These are phyloP conservation scores for Argya squamiceps DNA, from an alignment of 2,797 vertebrate species.

Conservation along the genomic window DNA sequence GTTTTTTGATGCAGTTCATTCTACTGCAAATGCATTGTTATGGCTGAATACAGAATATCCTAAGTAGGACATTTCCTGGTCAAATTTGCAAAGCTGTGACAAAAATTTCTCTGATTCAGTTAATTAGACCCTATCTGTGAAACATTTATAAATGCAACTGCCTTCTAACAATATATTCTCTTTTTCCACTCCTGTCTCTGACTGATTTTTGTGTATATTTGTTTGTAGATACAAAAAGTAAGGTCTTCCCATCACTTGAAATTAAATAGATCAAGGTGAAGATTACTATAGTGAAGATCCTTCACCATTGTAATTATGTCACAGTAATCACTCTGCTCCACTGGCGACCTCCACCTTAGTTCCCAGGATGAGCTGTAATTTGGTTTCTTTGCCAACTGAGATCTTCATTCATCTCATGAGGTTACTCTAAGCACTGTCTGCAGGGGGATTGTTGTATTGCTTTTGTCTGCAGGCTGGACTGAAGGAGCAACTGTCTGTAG, in stretches of 20 bases:
- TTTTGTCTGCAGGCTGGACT: neutral
- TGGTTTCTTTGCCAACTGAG: neutral
- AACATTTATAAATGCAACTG: neutral
- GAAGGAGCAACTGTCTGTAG: neutral
- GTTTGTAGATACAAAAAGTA: neutral
- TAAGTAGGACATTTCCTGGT: neutral
- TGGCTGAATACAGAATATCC: neutral
- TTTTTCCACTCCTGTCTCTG: neutral
- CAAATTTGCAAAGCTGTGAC: neutral
- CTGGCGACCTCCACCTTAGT: neutral
- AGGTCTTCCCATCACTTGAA: neutral
- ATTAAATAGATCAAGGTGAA: neutral
- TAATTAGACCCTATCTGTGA: conserved; percentile 10
- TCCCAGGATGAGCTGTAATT: neutral
- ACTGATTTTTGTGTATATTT: neutral
- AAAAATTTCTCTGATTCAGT: neutral
- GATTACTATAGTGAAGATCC: neutral
- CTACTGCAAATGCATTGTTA: neutral
- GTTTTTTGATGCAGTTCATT: neutral
- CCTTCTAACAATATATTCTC: neutral
- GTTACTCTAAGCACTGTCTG: neutral
- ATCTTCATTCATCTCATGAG: neutral
- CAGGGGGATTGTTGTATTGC: neutral
- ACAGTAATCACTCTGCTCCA: neutral
- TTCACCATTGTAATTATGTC: neutral